A percentile compares a stretch with the other conserved stretches of the same genome.
These are phyloP conservation scores for Eristalis arbustorum DNA, from an alignment of 2,888 invertebrate genomes.

Conservation along the genomic window DNA sequence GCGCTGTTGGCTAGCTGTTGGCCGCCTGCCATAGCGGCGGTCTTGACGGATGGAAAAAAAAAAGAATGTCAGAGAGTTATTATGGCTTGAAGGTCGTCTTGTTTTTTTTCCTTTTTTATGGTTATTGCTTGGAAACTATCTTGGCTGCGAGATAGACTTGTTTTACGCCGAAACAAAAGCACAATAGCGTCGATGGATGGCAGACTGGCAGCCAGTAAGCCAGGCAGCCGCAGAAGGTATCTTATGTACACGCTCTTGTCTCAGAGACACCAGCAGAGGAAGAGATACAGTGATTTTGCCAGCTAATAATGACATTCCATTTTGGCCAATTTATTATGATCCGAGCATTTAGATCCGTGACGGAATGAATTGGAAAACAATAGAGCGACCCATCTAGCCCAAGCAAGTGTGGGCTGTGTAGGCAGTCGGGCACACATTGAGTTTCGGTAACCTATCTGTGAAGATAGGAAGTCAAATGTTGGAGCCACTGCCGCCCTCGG, in stretches of 20 bases:
- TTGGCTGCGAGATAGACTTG: conserved; percentile 41
- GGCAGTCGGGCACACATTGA: background rate
- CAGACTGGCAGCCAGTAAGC: no score
- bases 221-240: background rate
- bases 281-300: conserved; percentile 8
- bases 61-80: conserved; percentile 67
- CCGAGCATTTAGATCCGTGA: conserved; percentile 59
- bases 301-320: conserved; percentile 54
- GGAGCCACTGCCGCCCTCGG: conserved; percentile 11
- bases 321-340: conserved; percentile 52
- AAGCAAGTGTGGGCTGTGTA: conserved; percentile 31
- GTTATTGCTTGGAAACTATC: conserved; percentile 40
- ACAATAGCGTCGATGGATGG: conserved; percentile 24
- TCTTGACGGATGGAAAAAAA: conserved; percentile 36
- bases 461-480: conserved; percentile 17
- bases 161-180: conserved; percentile 57
- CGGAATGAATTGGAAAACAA: conserved; percentile 50
- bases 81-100: conserved; percentile 65
- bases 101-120: conserved; percentile 50
- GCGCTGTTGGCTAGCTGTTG: conserved; percentile 4
- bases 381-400: conserved; percentile 6
- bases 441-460: conserved; percentile 14
- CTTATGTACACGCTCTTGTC: background rate
- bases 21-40: conserved; percentile 42
- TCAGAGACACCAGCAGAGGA: background rate